A percentile compares a stretch with the other conserved stretches of the same genome.
Evolutionary conservation across 2,113 vertebrate genomes (phyloP).

Genomic region (Carollia perspicillata): DNA sequence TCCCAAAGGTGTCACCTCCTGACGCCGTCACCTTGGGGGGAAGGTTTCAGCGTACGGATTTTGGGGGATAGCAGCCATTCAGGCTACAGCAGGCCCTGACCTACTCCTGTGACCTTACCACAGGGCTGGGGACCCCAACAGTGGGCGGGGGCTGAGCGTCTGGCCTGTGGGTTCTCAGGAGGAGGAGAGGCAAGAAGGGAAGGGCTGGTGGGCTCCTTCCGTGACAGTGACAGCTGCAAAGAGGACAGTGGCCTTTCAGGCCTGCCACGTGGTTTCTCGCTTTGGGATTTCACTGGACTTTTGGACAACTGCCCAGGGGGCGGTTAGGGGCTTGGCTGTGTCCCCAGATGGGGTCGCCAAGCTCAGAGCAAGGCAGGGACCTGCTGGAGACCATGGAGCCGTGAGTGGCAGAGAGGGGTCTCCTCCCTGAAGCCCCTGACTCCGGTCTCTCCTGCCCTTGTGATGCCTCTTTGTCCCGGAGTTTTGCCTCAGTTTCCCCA

Average conservation of each 20-base stretch:
- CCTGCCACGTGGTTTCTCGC: neutral
- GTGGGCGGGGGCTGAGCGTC: neutral
- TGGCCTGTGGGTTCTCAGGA: neutral
- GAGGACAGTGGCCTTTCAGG: neutral
- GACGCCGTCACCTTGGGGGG: accelerated
- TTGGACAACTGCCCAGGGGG: accelerated
- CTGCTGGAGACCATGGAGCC: neutral
- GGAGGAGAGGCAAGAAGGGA: neutral
- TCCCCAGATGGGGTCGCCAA: neutral
- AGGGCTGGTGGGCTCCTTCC: neutral
- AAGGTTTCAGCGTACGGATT: neutral
- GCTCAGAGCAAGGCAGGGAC: neutral
- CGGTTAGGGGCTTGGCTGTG: neutral
- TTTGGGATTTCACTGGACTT: neutral
- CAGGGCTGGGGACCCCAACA: neutral
- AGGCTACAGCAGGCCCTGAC: neutral
- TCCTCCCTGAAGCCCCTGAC: neutral
- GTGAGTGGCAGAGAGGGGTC: neutral
- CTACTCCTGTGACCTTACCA: neutral
- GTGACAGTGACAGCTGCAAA: accelerated
- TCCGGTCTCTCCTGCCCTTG: neutral
- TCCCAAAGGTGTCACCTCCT: neutral
- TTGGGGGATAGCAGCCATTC: neutral
- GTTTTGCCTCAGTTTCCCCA: neutral
- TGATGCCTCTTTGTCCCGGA: neutral